Conservation (phyloP, 2,888 invertebrate species). For the Caenorhabditis plicata region DNA sequence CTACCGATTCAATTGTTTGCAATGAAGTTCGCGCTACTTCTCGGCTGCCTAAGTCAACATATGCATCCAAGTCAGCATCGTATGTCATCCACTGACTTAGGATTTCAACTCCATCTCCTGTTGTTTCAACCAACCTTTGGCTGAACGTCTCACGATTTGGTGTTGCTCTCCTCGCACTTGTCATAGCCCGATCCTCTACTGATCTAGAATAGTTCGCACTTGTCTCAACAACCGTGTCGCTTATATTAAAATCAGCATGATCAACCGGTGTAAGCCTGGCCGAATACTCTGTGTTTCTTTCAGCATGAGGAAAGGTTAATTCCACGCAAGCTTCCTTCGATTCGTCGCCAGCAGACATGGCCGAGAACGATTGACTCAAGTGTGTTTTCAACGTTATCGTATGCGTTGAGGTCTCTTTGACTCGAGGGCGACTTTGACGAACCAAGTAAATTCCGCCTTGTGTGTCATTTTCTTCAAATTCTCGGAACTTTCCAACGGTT, state of each 20-base stretch:
- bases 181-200: slow-evolving; percentile 15
- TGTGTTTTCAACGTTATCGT: slow-evolving; percentile 42
- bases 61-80: slow-evolving; percentile 55
- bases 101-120: slow-evolving; percentile 46
- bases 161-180: slow-evolving; percentile 19
- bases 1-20: slow-evolving; percentile 43
- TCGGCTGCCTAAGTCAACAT: slow-evolving; percentile 27
- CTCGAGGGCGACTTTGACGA: slow-evolving; percentile 31
- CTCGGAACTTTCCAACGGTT: slow-evolving; percentile 25
- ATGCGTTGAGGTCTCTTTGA: slow-evolving; percentile 41
- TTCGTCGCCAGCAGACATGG: slow-evolving; percentile 37
- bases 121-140: slow-evolving; percentile 33
- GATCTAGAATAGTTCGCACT: slow-evolving; percentile 21
- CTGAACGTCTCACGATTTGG: slow-evolving; percentile 16
- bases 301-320: slow-evolving; percentile 25
- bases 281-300: slow-evolving; percentile 10
- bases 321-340: slow-evolving; percentile 33
- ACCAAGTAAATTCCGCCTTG: slow-evolving; percentile 41
- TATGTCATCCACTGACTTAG: slow-evolving; percentile 55
- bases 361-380: slow-evolving; percentile 37
- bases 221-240: slow-evolving; percentile 22
- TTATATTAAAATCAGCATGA: slow-evolving; percentile 16
- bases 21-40: slow-evolving; percentile 33
- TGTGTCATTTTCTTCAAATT: slow-evolving; percentile 30
- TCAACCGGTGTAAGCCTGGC: slow-evolving; percentile 23